Conservation (phyloP, 2,113 vertebrate genomes). For the Mesembrinibis cayennensis region DNA sequence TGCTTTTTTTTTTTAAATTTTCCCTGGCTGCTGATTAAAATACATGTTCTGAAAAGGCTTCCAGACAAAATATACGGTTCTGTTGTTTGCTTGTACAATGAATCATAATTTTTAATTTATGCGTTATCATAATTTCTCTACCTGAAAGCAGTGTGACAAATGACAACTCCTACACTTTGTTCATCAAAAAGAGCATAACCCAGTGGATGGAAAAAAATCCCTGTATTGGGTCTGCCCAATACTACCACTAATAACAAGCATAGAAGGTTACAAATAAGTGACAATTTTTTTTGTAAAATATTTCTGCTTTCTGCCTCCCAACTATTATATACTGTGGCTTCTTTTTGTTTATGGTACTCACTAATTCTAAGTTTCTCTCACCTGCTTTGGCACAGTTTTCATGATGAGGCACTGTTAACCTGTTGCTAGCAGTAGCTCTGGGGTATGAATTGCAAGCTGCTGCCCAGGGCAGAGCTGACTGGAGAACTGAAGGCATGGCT, state of each 20-base stretch:
- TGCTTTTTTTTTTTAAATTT: background rate
- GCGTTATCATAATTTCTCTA: background rate
- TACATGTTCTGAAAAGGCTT: background rate
- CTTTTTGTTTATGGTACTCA: background rate
- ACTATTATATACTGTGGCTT: background rate
- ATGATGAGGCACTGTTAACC: background rate
- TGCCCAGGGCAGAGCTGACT: background rate
- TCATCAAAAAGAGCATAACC: background rate
- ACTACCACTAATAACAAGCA: background rate
- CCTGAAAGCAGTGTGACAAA: background rate
- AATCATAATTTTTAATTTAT: background rate
- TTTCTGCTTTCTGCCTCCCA: background rate
- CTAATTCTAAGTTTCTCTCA: background rate
- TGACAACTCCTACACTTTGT: background rate
- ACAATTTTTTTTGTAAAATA: background rate
- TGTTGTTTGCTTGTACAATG: background rate
- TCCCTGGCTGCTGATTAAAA: background rate
- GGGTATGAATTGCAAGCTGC: background rate
- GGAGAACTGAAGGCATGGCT: background rate
- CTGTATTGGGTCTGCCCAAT: background rate
- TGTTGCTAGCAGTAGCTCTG: background rate
- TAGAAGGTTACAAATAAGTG: background rate
- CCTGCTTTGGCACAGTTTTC: background rate
- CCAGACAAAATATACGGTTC: background rate
- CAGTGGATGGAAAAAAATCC: background rate